phyloP scores from a whole-genome alignment of 2,113 vertebrate genomes.

The Corynorhinus townsendii region DNA sequence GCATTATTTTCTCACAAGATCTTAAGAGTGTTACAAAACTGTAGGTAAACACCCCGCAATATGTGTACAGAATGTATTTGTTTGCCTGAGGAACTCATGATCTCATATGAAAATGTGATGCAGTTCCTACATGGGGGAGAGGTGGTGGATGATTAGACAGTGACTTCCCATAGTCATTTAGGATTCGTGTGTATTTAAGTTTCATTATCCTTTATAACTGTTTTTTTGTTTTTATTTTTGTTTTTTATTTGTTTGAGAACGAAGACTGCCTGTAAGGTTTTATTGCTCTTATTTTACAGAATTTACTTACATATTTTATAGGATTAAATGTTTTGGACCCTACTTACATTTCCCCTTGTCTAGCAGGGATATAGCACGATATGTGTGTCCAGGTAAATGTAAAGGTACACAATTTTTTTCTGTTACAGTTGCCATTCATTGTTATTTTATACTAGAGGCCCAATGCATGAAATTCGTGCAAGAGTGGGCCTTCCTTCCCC shows the following conservation, averaged over 20 bases:
- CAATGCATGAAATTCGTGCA: too few relatives aligned
- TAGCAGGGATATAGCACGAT: not conserved
- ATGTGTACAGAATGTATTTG: not conserved
- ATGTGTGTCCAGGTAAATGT: not conserved
- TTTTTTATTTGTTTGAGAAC: not conserved
- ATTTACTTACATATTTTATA: not conserved
- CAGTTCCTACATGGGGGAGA: not conserved
- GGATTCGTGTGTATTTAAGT: not conserved
- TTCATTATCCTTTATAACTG: not conserved
- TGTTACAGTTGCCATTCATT: not conserved
- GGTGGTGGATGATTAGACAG: not conserved
- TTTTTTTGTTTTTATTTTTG: not conserved
- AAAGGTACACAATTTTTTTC: not conserved
- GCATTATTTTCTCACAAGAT: not conserved
- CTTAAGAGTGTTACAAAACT: not conserved
- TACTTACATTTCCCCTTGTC: not conserved
- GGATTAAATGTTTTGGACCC: not conserved
- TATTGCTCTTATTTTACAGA: not conserved
- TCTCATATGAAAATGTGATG: not conserved
- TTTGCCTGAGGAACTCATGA: not conserved
- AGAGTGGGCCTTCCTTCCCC: too few relatives aligned
- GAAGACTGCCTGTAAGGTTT: not conserved
- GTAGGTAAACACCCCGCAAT: not conserved
- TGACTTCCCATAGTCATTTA: not conserved
- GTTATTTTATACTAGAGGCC: not conserved